These are phyloP conservation scores for Nesidiocoris tenuis DNA, from an alignment of 2,888 invertebrate species.

Conservation along the genomic window DNA sequence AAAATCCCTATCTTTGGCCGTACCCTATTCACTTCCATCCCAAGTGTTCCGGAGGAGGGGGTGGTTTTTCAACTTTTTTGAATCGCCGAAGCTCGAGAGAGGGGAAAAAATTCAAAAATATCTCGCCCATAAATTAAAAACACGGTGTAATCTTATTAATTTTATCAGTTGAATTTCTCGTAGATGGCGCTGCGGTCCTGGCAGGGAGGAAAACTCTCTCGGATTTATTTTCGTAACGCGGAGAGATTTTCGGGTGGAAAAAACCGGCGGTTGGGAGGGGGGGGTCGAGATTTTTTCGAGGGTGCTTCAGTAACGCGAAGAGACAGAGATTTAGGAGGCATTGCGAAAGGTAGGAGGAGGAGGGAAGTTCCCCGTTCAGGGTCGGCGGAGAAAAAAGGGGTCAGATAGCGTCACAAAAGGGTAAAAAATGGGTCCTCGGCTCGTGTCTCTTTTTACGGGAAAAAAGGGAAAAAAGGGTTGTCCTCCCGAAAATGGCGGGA, in stretches of 20 bases:
- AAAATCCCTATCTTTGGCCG: conserved; percentile 24
- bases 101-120: neutral
- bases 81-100: neutral
- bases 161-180: conserved; percentile 42
- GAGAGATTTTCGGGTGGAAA: conserved; percentile 2
- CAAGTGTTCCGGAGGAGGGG: neutral
- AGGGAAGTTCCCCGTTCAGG: neutral
- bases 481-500: neutral
- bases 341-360: neutral
- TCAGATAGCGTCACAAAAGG: conserved; percentile 41
- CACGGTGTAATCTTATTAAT: conserved; percentile 43
- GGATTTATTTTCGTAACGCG: conserved; percentile 12
- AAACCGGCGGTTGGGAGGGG: neutral
- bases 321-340: neutral
- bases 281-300: neutral
- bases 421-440: conserved; percentile 29
- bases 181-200: conserved; percentile 12
- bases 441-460: conserved; percentile 20
- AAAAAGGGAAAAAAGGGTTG: neutral
- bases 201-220: conserved; percentile 2
- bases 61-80: neutral
- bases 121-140: conserved; percentile 37
- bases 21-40: neutral
- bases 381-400: neutral
- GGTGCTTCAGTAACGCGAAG: neutral